phyloP scores from a whole-genome alignment of 2,797 vertebrate genomes.

The Dendrocincla fuliginosa region DNA sequence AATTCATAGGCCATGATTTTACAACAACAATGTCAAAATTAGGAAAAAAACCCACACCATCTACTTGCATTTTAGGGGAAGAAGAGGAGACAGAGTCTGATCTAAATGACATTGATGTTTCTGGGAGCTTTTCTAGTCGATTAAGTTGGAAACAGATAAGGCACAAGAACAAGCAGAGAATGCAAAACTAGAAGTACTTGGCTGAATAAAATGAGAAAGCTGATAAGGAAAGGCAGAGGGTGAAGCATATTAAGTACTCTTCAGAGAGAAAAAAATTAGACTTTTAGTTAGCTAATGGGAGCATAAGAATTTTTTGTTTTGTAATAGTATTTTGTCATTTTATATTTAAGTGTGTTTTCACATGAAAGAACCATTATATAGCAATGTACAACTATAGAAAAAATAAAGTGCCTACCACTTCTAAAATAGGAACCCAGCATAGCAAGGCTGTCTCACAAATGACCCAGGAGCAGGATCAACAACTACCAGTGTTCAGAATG shows the following conservation, averaged over 20 bases:
- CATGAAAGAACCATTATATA: not conserved
- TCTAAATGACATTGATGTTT: not conserved
- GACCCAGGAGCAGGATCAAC: not conserved
- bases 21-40: not conserved
- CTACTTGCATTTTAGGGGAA: not conserved
- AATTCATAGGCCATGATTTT: not conserved
- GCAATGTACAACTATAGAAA: not conserved
- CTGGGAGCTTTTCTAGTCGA: not conserved
- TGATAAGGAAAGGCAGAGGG: constrained; percentile 27
- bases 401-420: not conserved
- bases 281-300: not conserved
- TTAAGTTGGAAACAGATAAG: constrained; percentile 26
- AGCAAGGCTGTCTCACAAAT: not conserved
- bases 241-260: not conserved
- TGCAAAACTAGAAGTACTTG: not conserved
- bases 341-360: not conserved
- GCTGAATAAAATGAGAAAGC: constrained; percentile 8
- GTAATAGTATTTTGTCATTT: not conserved
- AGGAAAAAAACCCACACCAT: not conserved
- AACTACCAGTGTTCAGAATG: not conserved
- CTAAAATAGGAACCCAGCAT: not conserved
- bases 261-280: not conserved
- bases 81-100: not conserved
- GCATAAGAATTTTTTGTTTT: not conserved
- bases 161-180: not conserved